phyloP scores from a whole-genome alignment of 1,140 invertebrate species.

The Tetranychus cinnabarinus region DNA sequence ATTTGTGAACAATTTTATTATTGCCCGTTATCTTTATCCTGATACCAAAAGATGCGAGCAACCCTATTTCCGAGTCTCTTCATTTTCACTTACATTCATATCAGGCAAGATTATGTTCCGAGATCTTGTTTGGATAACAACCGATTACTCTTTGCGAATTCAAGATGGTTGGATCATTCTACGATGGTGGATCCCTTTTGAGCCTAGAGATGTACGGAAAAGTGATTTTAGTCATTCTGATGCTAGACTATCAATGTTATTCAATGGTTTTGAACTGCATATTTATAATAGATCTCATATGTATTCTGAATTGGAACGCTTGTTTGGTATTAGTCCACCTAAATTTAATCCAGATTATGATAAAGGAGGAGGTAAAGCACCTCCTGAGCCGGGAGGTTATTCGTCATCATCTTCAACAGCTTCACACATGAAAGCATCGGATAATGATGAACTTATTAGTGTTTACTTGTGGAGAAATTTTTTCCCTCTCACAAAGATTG shows the following conservation, averaged over 20 bases:
- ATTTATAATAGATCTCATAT: slow-evolving; percentile 76
- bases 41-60: neutral
- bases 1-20: slow-evolving; percentile 60
- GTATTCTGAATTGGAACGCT: slow-evolving; percentile 65
- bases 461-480: slow-evolving; percentile 65
- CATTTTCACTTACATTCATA: slow-evolving; percentile 73
- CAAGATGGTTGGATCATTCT: slow-evolving; percentile 96
- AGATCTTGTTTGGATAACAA: slow-evolving; percentile 77
- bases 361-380: neutral
- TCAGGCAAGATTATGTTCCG: slow-evolving; percentile 97
- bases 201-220: slow-evolving; percentile 53
- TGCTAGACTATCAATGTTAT: slow-evolving; percentile 67
- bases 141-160: slow-evolving; percentile 73
- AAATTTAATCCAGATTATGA: neutral
- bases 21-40: slow-evolving; percentile 24
- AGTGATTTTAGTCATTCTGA: slow-evolving; percentile 84
- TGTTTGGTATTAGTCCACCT: slow-evolving; percentile 34
- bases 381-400: neutral
- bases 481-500: slow-evolving; percentile 86
- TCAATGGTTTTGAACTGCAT: slow-evolving; percentile 89
- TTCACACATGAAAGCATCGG: neutral
- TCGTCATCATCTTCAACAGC: neutral
- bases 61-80: slow-evolving; percentile 29
- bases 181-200: slow-evolving; percentile 80
- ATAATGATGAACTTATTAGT: slow-evolving; percentile 2